A percentile compares a stretch with the other conserved stretches of the same genome.
Conservation (phyloP, 2,888 invertebrate species). For the Brenthis hecate region DNA sequence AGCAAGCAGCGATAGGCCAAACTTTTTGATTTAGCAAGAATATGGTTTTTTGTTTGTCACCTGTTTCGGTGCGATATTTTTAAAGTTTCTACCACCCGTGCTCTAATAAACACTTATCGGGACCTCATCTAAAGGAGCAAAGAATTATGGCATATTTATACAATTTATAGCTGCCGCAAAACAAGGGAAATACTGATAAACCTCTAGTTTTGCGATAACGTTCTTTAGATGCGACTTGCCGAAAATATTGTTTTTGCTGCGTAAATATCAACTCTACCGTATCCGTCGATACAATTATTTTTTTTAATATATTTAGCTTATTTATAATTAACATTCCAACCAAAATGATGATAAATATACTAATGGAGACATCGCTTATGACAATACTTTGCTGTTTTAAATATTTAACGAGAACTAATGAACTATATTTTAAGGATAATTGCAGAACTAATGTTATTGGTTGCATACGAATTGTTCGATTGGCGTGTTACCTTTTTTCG, state of each 20-base stretch:
- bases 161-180: constrained; percentile 75
- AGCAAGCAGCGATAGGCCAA: constrained; percentile 68
- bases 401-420: constrained; percentile 78
- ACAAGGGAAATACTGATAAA: constrained; percentile 72
- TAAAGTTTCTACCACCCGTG: constrained; percentile 69
- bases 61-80: constrained; percentile 66
- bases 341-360: constrained; percentile 21
- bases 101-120: constrained; percentile 77
- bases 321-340: constrained; percentile 20
- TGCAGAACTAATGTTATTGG: constrained; percentile 60
- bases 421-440: constrained; percentile 70
- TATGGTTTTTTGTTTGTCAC: constrained; percentile 58
- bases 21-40: constrained; percentile 65
- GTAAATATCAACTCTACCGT: constrained; percentile 1
- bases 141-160: constrained; percentile 79
- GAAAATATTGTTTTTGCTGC: constrained; percentile 44
- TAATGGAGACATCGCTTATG: constrained; percentile 27
- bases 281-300: constrained; percentile 3
- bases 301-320: neutral
- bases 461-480: constrained; percentile 76
- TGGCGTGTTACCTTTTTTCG: constrained; percentile 60
- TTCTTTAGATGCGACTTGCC: constrained; percentile 59
- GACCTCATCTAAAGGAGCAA: constrained; percentile 68
- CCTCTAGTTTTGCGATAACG: constrained; percentile 67
- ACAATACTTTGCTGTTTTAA: constrained; percentile 54